A percentile compares a stretch with the other conserved stretches of the same genome.
These are phyloP conservation scores for Paradoxurus hermaphroditus DNA, from an alignment of 2,113 vertebrate species.

Conservation along the genomic window DNA sequence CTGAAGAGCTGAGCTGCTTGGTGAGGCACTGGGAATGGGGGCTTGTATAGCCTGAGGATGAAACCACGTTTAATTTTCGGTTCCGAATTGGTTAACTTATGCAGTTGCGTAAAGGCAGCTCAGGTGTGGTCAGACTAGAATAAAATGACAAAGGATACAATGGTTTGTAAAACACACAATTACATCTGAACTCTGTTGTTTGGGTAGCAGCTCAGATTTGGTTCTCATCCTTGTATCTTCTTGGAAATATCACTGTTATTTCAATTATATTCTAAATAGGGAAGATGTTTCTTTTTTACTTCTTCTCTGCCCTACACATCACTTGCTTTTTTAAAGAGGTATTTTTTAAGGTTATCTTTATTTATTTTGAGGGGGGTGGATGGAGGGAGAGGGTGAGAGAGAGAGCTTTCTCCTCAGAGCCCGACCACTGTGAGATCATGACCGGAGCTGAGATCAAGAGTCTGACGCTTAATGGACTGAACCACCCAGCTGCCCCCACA, in stretches of 20 bases:
- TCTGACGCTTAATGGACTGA: too few relatives aligned
- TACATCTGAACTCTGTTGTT: not conserved
- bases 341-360: too few relatives aligned
- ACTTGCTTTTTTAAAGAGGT: too few relatives aligned
- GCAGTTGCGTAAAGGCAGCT: not conserved
- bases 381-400: too few relatives aligned
- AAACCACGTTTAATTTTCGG: not conserved
- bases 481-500: too few relatives aligned
- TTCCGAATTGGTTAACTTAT: not conserved
- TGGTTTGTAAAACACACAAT: not conserved
- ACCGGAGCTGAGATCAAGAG: too few relatives aligned
- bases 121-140: not conserved
- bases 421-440: too few relatives aligned
- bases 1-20: not conserved
- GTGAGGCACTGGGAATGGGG: fast-evolving
- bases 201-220: not conserved
- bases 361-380: too few relatives aligned
- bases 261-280: not conserved
- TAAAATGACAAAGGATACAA: not conserved
- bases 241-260: not conserved
- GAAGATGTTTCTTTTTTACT: not conserved
- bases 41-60: not conserved
- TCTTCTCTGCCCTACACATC: not conserved
- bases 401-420: too few relatives aligned
- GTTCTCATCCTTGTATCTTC: not conserved